Evolutionary conservation across 2,113 vertebrate species (phyloP).

Genomic region (Entomyzon cyanotis): DNA sequence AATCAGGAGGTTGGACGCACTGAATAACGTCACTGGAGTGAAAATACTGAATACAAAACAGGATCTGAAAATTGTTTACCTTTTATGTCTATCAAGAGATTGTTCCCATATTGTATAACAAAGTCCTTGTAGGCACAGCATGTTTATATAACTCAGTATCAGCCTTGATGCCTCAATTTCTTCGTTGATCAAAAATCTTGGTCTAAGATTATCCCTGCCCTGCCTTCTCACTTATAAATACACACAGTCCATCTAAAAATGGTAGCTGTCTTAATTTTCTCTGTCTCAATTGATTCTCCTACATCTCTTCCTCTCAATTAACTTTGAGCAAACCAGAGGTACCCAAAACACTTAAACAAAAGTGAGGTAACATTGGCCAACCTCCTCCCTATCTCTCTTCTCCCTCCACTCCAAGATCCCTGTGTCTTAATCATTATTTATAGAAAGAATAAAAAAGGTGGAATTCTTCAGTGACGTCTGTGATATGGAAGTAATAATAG

Average conservation of each 20-base stretch:
- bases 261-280: not conserved
- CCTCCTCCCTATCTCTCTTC: not conserved
- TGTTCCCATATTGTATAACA: not conserved
- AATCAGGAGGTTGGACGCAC: not conserved
- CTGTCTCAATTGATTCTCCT: not conserved
- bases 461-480: not conserved
- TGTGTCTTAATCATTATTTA: not conserved
- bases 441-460: not conserved
- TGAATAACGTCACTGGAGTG: not conserved
- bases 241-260: not conserved
- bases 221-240: not conserved
- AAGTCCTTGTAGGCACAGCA: not conserved
- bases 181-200: not conserved
- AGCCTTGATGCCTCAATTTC: not conserved
- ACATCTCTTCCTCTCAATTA: not conserved
- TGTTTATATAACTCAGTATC: not conserved
- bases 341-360: not conserved
- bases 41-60: not conserved
- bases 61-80: not conserved
- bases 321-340: not conserved
- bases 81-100: not conserved
- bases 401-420: not conserved
- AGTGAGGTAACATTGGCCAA: not conserved
- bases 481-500: not conserved
- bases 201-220: not conserved